These are phyloP conservation scores for Symphodus melops DNA, from an alignment of 2,113 vertebrate genomes.

Conservation along the genomic window DNA sequence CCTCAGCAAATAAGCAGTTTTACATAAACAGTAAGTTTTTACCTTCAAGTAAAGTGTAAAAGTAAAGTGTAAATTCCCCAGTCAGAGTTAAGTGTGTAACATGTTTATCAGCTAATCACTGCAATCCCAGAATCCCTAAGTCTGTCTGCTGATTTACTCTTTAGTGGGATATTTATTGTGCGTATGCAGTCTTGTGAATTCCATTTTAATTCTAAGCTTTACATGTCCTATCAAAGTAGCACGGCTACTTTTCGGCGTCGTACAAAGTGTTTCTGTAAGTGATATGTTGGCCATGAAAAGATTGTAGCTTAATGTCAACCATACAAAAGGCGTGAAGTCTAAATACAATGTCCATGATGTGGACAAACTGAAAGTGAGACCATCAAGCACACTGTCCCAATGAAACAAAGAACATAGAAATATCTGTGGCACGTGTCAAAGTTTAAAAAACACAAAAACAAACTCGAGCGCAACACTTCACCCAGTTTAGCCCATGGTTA, in stretches of 20 bases:
- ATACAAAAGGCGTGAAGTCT: constrained; percentile 36
- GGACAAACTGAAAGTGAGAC: constrained; percentile 25
- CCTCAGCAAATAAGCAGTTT: background rate
- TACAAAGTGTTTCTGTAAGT: constrained; percentile 1
- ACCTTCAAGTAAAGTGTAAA: background rate
- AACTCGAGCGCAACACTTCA: constrained; percentile 11
- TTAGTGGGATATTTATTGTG: constrained; percentile 7
- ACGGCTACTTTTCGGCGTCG: background rate
- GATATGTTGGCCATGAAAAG: constrained; percentile 33
- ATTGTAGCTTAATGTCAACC: constrained; percentile 2
- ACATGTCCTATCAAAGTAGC: background rate
- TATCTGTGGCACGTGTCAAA: constrained; percentile 62
- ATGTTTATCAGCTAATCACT: background rate
- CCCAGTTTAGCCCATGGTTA: constrained; percentile 41
- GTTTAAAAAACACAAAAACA: constrained; percentile 20
- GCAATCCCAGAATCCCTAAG: background rate
- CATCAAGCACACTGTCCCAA: background rate
- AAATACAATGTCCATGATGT: constrained; percentile 7
- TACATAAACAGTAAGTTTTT: constrained; percentile 7
- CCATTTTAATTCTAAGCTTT: background rate
- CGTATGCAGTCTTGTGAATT: background rate
- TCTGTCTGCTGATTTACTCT: background rate
- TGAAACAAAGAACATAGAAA: constrained; percentile 36
- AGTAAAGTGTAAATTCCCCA: constrained; percentile 5
- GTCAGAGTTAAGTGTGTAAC: background rate